A percentile compares a stretch with the other conserved stretches of the same genome.
These are phyloP conservation scores for Athalia circularis DNA, from an alignment of 2,888 invertebrate genomes.

Conservation along the genomic window DNA sequence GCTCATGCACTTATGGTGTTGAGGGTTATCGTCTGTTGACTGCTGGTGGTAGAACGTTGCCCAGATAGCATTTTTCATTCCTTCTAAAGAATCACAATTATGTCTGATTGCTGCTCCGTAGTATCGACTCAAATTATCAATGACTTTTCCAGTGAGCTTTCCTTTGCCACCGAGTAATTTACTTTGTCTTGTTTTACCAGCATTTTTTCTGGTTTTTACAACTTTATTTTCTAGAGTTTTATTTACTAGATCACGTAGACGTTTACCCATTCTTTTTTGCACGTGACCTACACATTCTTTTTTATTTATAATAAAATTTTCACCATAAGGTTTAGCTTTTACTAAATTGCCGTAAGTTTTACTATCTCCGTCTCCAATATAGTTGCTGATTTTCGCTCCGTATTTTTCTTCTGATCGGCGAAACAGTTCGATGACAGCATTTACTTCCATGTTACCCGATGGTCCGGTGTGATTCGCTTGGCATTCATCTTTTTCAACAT, in stretches of 20 bases:
- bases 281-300: constrained; percentile 52
- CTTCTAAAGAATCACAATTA: constrained; percentile 47
- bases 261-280: constrained; percentile 55
- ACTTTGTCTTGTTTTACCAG: constrained; percentile 46
- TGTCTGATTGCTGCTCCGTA: constrained; percentile 50
- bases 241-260: constrained; percentile 53
- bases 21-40: constrained; percentile 50
- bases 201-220: constrained; percentile 47
- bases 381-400: constrained; percentile 43
- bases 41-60: constrained; percentile 49
- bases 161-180: constrained; percentile 52
- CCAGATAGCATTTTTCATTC: constrained; percentile 50
- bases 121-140: constrained; percentile 51
- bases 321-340: constrained; percentile 50
- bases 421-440: constrained; percentile 36
- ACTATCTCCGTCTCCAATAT: constrained; percentile 48
- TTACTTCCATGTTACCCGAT: constrained; percentile 47
- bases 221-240: constrained; percentile 49
- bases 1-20: constrained; percentile 45
- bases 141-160: constrained; percentile 57
- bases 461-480: constrained; percentile 48
- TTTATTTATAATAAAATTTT: constrained; percentile 50
- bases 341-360: constrained; percentile 47
- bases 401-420: constrained; percentile 32
- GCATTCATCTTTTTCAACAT: constrained; percentile 32